Conservation (phyloP, 2,797 vertebrate genomes). For the Phylloscopus collybita region DNA sequence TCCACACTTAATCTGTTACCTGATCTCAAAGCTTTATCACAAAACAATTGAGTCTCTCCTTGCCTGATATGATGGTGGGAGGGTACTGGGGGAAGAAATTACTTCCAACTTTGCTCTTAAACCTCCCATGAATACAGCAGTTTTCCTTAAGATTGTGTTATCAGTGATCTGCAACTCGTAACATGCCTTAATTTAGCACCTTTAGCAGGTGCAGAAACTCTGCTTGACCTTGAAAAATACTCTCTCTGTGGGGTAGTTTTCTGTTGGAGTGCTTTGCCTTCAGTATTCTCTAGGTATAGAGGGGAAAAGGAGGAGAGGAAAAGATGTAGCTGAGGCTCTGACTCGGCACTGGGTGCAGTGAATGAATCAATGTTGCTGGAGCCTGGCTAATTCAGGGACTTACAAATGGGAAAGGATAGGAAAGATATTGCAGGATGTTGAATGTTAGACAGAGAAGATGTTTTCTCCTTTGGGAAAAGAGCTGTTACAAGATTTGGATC, state of each 20-base stretch:
- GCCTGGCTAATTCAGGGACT: neutral
- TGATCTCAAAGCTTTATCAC: neutral
- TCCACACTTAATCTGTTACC: conserved; percentile 7
- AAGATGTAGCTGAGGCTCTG: neutral
- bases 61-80: neutral
- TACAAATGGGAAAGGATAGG: neutral
- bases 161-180: neutral
- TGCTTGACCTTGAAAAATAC: conserved; percentile 10
- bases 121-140: neutral
- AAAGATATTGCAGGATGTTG: neutral
- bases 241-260: neutral
- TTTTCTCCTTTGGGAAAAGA: neutral
- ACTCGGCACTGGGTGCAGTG: neutral
- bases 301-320: neutral
- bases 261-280: neutral
- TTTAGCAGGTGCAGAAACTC: neutral
- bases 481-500: neutral
- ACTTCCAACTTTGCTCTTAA: neutral
- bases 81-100: neutral
- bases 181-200: neutral
- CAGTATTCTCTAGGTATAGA: neutral
- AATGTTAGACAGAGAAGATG: neutral
- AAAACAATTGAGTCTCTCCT: neutral
- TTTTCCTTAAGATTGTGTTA: neutral
- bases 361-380: neutral